phyloP scores from a whole-genome alignment of 2,113 vertebrate species.

The Sterrhoptilus dennistouni region DNA sequence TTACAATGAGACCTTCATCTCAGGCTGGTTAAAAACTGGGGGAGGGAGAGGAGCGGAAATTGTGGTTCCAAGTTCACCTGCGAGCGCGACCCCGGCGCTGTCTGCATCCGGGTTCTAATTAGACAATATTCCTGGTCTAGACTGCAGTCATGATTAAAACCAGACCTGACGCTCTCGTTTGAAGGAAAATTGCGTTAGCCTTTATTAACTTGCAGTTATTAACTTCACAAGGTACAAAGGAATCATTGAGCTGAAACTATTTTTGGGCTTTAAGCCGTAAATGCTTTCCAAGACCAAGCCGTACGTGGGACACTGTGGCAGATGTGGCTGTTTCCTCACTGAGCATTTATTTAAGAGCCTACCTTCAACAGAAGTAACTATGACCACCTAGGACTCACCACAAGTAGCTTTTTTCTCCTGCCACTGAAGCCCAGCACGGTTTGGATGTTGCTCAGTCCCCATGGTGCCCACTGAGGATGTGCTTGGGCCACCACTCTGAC shows the following conservation, averaged over 20 bases:
- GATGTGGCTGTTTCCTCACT: background rate
- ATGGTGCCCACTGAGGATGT: background rate
- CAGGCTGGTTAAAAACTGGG: background rate
- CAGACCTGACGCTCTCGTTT: background rate
- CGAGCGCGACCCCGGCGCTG: accelerated
- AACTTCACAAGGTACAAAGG: background rate
- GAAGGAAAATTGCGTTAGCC: background rate
- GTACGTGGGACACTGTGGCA: accelerated
- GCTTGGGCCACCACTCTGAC: background rate
- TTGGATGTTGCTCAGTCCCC: background rate
- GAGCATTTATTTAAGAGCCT: background rate
- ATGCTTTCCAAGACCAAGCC: background rate
- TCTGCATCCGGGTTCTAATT: background rate
- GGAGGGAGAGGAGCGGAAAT: background rate
- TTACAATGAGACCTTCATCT: background rate
- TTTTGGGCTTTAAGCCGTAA: background rate
- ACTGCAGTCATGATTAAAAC: background rate
- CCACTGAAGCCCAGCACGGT: background rate
- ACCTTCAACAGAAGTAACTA: background rate
- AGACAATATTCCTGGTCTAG: background rate
- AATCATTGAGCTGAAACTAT: background rate
- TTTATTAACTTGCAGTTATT: constrained; percentile 12
- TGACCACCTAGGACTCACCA: background rate
- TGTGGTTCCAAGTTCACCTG: background rate
- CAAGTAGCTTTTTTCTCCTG: background rate